Percentiles rank a stretch among this genome's conserved stretches.
phyloP scores from a whole-genome alignment of 2,113 vertebrate genomes.

The Hippocampus abdominalis region DNA sequence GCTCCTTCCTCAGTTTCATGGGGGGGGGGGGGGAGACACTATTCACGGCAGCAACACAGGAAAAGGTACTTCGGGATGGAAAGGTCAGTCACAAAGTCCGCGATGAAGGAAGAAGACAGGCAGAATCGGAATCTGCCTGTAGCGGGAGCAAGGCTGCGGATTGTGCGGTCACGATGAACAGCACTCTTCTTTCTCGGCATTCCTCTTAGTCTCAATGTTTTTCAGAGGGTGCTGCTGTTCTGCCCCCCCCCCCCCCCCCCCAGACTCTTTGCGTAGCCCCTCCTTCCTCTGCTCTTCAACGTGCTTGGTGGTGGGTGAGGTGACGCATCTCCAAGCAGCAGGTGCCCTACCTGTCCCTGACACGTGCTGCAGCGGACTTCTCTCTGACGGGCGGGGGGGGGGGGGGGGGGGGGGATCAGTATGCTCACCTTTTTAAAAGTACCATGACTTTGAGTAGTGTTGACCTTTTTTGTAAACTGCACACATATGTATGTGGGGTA shows the following conservation, averaged over 20 bases:
- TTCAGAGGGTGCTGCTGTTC: conserved; percentile 41
- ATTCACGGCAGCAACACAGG: conserved; percentile 2
- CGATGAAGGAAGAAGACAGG: conserved; percentile 6
- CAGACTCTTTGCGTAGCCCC: conserved; percentile 27
- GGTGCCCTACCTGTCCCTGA: conserved; percentile 54
- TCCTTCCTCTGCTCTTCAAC: conserved; percentile 18
- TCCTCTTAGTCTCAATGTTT: conserved; percentile 11
- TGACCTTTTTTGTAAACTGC: background rate
- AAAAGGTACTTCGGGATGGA: background rate
- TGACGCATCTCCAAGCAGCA: conserved; percentile 52
- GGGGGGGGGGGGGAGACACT: background rate
- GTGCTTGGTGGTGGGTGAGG: conserved; percentile 36
- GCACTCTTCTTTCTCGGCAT: conserved; percentile 8
- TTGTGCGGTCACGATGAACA: conserved; percentile 11
- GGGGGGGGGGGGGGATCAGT: too few species aligned
- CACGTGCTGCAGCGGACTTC: conserved; percentile 22
- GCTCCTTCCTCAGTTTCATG: conserved; percentile 48
- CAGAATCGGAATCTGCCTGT: background rate
- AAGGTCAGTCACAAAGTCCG: conserved; percentile 4
- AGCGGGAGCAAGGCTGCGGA: background rate
- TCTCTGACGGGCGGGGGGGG: background rate
- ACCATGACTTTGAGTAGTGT: background rate
- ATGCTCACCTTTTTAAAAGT: background rate
- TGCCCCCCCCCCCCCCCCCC: conserved; percentile 19
- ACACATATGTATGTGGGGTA: background rate